phyloP scores from a whole-genome alignment of 2,888 invertebrate genomes.

The Mellilla xanthometata region DNA sequence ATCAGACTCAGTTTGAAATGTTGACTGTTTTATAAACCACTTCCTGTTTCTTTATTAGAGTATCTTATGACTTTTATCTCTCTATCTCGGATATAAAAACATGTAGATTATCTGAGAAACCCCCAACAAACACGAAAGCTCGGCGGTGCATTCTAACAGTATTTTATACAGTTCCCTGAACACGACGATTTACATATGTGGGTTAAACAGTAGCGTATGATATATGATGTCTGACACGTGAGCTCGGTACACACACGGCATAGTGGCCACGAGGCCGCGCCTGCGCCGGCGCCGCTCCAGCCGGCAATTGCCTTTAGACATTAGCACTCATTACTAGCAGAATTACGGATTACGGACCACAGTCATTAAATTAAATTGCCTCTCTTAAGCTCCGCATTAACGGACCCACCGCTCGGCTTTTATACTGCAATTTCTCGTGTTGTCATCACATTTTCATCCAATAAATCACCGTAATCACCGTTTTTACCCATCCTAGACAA shows the following conservation, averaged over 20 bases:
- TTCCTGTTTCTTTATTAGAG: slow-evolving; percentile 15
- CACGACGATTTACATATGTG: slow-evolving; percentile 33
- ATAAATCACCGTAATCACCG: slow-evolving; percentile 13
- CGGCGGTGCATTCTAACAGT: slow-evolving; percentile 12
- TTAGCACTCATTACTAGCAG: slow-evolving; percentile 48
- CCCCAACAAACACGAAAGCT: slow-evolving; percentile 3
- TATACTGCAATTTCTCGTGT: slow-evolving; percentile 53
- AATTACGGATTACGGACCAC: slow-evolving; percentile 31
- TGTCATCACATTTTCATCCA: slow-evolving; percentile 46
- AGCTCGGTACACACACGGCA: slow-evolving; percentile 45
- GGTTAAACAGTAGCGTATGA: slow-evolving; percentile 38
- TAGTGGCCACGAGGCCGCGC: slow-evolving; percentile 43
- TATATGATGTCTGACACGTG: slow-evolving; percentile 44
- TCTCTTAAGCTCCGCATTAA: slow-evolving; percentile 51
- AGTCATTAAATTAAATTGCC: slow-evolving; percentile 59
- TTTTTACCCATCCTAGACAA: slow-evolving; percentile 17
- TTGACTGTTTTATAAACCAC: slow-evolving; percentile 13
- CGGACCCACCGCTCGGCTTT: slow-evolving; percentile 46
- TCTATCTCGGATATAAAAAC: slow-evolving; percentile 8
- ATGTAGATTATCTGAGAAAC: slow-evolving; percentile 7
- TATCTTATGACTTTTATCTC: slow-evolving; percentile 9
- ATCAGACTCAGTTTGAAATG: slow-evolving; percentile 7
- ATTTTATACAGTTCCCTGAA: slow-evolving; percentile 22
- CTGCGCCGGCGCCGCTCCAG: slow-evolving; percentile 26
- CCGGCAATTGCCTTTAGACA: slow-evolving; percentile 36